Conservation (phyloP, 2,888 invertebrate species). For the Cacoxenus indagator region DNA sequence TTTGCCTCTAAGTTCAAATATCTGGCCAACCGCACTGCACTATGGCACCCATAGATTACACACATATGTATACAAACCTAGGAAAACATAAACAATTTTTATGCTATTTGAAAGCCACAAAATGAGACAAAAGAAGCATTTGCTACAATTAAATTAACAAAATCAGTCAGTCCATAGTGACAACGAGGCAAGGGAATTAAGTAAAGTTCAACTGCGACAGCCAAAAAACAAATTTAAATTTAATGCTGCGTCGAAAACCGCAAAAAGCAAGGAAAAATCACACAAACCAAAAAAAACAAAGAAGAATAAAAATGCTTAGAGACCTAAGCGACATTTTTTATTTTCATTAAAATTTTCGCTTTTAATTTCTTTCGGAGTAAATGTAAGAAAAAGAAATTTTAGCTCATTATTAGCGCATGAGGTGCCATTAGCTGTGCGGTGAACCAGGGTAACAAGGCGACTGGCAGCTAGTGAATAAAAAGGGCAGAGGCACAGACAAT, state of each 20-base stretch:
- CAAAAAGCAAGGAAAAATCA: conserved; percentile 3
- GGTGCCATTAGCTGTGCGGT: conserved; percentile 26
- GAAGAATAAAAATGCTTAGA: background rate
- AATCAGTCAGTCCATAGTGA: background rate
- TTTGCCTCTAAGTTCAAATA: too few relatives aligned
- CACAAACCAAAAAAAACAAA: background rate
- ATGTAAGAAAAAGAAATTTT: conserved; percentile 16
- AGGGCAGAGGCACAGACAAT: background rate
- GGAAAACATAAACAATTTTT: background rate
- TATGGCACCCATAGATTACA: background rate
- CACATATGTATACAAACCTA: background rate
- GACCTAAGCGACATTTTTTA: background rate
- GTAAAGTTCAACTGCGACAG: background rate
- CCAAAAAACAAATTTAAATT: background rate
- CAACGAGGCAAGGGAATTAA: background rate
- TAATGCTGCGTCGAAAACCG: background rate
- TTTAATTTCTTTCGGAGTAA: background rate
- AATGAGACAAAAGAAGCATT: background rate
- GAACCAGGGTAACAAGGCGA: background rate
- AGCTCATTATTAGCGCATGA: conserved; percentile 39
- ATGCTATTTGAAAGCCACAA: background rate
- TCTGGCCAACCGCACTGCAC: background rate
- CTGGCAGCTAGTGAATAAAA: background rate
- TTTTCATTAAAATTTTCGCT: background rate
- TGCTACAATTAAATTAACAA: background rate